Percentiles rank a stretch among this genome's conserved stretches.
Conservation (phyloP, 2,113 vertebrate genomes). For the Anser cygnoides region DNA sequence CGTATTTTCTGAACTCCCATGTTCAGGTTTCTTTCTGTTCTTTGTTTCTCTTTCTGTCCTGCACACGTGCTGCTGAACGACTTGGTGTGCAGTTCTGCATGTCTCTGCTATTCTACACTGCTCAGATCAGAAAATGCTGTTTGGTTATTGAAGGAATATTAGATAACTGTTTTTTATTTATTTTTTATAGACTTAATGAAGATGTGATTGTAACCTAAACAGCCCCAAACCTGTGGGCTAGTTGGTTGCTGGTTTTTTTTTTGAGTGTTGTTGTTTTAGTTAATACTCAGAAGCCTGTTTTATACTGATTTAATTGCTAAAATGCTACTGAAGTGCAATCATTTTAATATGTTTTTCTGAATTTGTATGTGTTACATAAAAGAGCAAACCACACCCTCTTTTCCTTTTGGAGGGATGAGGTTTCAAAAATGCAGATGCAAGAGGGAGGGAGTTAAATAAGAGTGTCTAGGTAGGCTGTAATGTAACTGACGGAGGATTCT, state of each 20-base stretch:
- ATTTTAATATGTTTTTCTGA: not conserved
- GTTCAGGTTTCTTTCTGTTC: conserved; percentile 36
- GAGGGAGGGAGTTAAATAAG: not conserved
- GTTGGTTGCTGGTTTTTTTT: not conserved
- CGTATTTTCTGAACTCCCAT: not conserved
- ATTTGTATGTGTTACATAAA: not conserved
- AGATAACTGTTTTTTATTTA: not conserved
- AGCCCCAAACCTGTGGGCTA: not conserved
- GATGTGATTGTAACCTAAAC: not conserved
- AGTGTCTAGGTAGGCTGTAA: not conserved
- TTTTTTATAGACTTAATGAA: not conserved
- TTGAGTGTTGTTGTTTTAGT: not conserved
- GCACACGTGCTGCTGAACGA: conserved; percentile 34
- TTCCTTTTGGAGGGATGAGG: not conserved
- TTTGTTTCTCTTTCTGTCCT: conserved; percentile 63
- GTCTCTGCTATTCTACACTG: not conserved
- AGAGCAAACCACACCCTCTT: conserved; percentile 62
- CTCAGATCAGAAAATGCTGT: not conserved
- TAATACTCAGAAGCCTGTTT: not conserved
- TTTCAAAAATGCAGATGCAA: conserved; percentile 11
- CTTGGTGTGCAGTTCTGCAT: not conserved
- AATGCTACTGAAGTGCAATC: not conserved
- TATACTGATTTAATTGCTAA: not conserved
- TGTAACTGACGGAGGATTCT: not conserved
- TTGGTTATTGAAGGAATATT: not conserved